Evolutionary conservation across 2,113 vertebrate species (phyloP), one percentile per base, ranked within the genome.

Genomic region (Mirounga angustirostris): DNA sequence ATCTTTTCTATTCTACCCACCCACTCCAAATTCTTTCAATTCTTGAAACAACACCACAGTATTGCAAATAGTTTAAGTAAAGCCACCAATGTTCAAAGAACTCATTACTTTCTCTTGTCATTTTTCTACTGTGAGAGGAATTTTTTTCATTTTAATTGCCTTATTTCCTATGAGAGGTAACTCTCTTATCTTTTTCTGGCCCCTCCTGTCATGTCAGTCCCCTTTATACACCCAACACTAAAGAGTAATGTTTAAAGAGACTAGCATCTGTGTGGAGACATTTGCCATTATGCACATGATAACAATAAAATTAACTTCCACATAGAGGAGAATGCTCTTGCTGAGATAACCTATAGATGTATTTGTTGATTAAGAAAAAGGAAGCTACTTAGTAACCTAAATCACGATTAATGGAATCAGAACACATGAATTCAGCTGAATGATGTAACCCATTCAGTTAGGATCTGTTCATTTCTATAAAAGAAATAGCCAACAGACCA

Each of bases 11-110:
- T 79, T 92, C 28, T 50, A 95, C 12, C 15, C 50, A 95, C 12
- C 50, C 26, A 94, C 1, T 79, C 56, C 61, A 88, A 93, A 96
- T 15, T 43, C 40, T 81, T 95, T 85, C 46, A 95, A 26, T 40
- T 84, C 89, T 87, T 78, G 7, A 85, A 95, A 78, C n/a, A 84
- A 13, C 74, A 54, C 13, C 33, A 28, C 4, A 93, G 28, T 87
- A 93, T 4, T 50, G 15, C 26, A 92, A 89, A 85, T 52, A 73
- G 4, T 52, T 92, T 58, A 86, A 50, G 28, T 94, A 63, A 40
- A 78, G 56, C 14, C 76, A 85, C 22, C 7, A 40, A 91, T 26
- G 14, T 74, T 89, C 54, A 24, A 73, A 40, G 19, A 83, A 21
- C 1, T 89, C 61, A 59, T 73, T 92, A 83, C 5, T 65, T 67